Evolutionary conservation across 2,888 invertebrate genomes (phyloP).

Genomic region (Drosophila kambysellisi): DNA sequence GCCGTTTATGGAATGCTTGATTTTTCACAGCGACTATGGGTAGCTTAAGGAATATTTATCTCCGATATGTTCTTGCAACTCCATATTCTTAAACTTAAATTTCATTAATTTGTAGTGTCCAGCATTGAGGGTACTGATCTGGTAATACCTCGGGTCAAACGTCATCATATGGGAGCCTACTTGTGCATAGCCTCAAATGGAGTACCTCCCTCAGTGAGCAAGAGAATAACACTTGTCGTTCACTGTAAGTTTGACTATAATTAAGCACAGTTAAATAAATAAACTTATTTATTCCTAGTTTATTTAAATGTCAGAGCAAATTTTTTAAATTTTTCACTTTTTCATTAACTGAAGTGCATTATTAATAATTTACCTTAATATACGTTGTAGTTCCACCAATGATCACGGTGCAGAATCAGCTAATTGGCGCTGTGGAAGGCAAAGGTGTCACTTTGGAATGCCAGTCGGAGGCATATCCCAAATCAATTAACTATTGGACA

Average conservation of each 20-base stretch:
- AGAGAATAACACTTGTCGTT: constrained; percentile 93
- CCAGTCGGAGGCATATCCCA: constrained; percentile 93
- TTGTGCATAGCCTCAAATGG: constrained; percentile 93
- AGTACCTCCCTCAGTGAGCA: constrained; percentile 94
- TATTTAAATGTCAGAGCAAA: neutral
- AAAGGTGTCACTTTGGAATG: constrained; percentile 92
- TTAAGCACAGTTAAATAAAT: neutral
- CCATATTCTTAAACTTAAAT: too few species aligned
- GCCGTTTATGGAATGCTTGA: neutral
- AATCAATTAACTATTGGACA: constrained; percentile 94
- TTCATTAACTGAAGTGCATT: neutral
- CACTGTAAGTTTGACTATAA: constrained; percentile 88
- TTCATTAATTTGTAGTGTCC: constrained; percentile 86
- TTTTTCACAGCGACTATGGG: neutral
- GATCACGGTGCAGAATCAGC: constrained; percentile 93
- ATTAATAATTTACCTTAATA: neutral
- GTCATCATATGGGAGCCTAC: constrained; percentile 93
- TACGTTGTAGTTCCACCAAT: constrained; percentile 90
- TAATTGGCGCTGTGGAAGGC: constrained; percentile 92
- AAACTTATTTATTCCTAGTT: neutral
- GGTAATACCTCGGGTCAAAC: constrained; percentile 89
- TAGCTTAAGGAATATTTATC: neutral
- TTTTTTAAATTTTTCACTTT: too few species aligned
- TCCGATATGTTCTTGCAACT: neutral
- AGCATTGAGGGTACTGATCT: constrained; percentile 89